Evolutionary conservation across 2,113 vertebrate species (phyloP), one percentile per base, ranked within the genome.

Genomic region (Xiphophorus maculatus): DNA sequence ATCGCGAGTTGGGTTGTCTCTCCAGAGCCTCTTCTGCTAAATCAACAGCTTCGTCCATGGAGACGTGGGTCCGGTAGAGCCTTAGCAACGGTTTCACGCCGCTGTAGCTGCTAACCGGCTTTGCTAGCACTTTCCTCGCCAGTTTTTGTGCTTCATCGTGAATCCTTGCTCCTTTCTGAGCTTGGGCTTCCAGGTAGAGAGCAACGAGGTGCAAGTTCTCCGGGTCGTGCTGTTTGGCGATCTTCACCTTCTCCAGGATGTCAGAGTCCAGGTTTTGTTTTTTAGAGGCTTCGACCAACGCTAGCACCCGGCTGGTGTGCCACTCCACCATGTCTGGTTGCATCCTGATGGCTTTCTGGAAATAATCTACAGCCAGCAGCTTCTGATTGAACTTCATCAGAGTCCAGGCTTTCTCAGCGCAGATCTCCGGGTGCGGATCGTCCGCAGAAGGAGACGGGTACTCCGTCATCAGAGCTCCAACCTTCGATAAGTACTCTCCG

Each of bases 341-440:
- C 86, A 89, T 87, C 80, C 83, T 63, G 68, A 90, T 82, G 17
- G 91, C 91, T 77, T 35, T 89, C 73, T 88, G 81, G 72, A 93
- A 92, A 37, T 30, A 80, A 5, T 89, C 81, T 5, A 30, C 68
- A 4, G 84, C 92, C 54, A 32, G 29, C 2, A 70, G 48, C 29
- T 58, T 70, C 13, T 70, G 14, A 6, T 67, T 71, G 9, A 90
- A 87, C 51, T 81, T 87, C 91, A 92, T 92, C 74, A 93, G 77
- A 3, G 85, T 91, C 91, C 91, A 93, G 73, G 81, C 92, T 61
- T 91, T 92, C 61, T 93, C 92, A 1, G 87, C 91, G 0, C 58
- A 85, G 44, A 92, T 63, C 74, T 92, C 92, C 0, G 90, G 79
- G 14, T 91, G 89, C n/a, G 82, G 87, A 32, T 88, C 77, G 0